Conservation (phyloP, 2,797 vertebrate species). For the Macroramphosus scolopax region DNA sequence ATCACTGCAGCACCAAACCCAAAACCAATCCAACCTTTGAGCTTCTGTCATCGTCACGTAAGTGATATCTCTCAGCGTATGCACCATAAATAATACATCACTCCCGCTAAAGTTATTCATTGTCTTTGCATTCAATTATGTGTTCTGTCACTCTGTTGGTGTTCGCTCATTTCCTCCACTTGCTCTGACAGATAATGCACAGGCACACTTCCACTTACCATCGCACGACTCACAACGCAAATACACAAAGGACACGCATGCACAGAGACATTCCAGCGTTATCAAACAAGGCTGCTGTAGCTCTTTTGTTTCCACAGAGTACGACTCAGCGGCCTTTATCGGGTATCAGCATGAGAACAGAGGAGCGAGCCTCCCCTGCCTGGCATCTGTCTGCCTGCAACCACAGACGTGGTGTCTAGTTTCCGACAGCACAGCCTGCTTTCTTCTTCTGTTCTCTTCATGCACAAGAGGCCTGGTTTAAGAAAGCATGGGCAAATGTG, state of each 20-base stretch:
- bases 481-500: too few relatives aligned
- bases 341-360: conserved; percentile 61
- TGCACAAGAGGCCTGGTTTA: conserved; percentile 9
- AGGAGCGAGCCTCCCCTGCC: conserved; percentile 38
- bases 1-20: conserved; percentile 9
- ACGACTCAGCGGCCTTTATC: conserved; percentile 59
- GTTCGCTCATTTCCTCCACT: conserved; percentile 8
- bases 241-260: conserved; percentile 10
- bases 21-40: conserved; percentile 42
- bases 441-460: conserved; percentile 26
- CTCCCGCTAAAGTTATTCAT: conserved; percentile 29
- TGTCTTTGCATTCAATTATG: conserved; percentile 5
- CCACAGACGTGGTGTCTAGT: conserved; percentile 51
- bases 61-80: conserved; percentile 49
- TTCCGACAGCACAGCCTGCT: conserved; percentile 27
- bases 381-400: conserved; percentile 48
- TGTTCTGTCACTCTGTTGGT: conserved; percentile 14
- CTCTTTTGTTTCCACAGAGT: conserved; percentile 57
- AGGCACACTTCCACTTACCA: conserved; percentile 10
- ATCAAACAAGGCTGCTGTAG: conserved; percentile 52
- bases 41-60: conserved; percentile 39
- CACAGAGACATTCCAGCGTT: conserved; percentile 53
- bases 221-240: conserved; percentile 6
- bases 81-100: conserved; percentile 66
- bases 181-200: conserved; percentile 18